phyloP scores from a whole-genome alignment of 2,888 invertebrate species.

The Geophilus truncorum region DNA sequence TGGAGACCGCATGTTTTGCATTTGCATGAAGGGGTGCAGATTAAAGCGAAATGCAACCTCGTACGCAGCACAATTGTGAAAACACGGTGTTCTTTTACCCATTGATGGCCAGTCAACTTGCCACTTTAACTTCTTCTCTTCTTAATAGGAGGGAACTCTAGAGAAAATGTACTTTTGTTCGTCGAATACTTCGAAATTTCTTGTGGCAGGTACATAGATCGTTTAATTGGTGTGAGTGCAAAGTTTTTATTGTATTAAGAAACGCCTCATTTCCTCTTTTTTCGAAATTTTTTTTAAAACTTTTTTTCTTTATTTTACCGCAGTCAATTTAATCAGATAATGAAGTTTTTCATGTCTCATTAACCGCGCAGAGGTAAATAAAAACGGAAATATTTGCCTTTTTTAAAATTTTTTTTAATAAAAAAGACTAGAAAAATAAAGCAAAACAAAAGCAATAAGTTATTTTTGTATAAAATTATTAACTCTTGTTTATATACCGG shows the following conservation, averaged over 20 bases:
- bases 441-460: not conserved
- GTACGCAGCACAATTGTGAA: slow-evolving; percentile 12
- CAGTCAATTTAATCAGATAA: not conserved
- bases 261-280: not conserved
- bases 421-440: not conserved
- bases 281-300: not conserved
- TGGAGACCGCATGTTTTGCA: slow-evolving; percentile 27
- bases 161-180: not conserved
- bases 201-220: not conserved
- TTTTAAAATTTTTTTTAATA: not conserved
- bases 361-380: not conserved
- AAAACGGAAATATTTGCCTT: not conserved
- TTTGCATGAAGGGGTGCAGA: slow-evolving; percentile 14
- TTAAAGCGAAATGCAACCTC: not conserved
- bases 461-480: not conserved
- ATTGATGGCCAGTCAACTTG: not conserved
- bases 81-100: slow-evolving; percentile 11
- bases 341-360: not conserved
- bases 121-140: not conserved
- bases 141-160: not conserved
- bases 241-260: slow-evolving; percentile 1
- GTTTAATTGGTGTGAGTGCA: slow-evolving; percentile 21
- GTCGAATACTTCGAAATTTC: not conserved
- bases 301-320: not conserved
- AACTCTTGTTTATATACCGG: not conserved